Conservation (phyloP, 2,797 vertebrate genomes). For the Megaceryle alcyon region DNA sequence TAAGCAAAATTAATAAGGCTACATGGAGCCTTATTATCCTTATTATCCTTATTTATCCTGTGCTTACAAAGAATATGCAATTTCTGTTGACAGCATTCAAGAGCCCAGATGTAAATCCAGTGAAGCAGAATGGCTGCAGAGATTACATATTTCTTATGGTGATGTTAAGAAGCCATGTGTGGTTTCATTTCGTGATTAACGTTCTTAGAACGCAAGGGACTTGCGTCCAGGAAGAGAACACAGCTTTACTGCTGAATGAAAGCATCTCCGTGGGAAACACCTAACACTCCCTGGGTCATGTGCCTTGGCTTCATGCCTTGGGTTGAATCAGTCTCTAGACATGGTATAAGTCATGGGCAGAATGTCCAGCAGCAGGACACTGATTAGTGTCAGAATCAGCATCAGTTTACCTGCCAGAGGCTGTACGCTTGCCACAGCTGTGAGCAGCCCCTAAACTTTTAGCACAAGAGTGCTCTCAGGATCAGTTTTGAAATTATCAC, state of each 20-base stretch:
- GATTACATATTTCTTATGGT: background rate
- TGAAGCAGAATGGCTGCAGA: background rate
- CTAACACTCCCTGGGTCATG: constrained; percentile 2
- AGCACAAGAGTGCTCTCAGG: background rate
- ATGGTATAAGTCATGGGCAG: background rate
- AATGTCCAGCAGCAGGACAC: background rate
- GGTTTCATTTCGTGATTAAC: background rate
- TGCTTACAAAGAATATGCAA: background rate
- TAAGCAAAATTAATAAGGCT: background rate
- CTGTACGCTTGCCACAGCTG: fast-evolving
- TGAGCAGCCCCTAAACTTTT: background rate
- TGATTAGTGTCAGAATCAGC: background rate
- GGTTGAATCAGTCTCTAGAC: background rate
- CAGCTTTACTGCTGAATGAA: background rate
- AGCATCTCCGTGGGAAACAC: constrained; percentile 24
- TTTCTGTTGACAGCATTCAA: background rate
- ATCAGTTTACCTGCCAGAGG: background rate
- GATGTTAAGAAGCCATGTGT: background rate
- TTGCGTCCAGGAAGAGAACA: constrained; percentile 34
- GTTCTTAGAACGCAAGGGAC: background rate
- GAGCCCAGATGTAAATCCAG: background rate
- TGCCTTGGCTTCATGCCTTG: background rate
- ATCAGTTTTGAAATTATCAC: background rate
- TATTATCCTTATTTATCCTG: background rate
- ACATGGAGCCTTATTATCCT: background rate